Conservation (phyloP, 1,140 invertebrate genomes). For the Caenorhabditis briggsae region DNA sequence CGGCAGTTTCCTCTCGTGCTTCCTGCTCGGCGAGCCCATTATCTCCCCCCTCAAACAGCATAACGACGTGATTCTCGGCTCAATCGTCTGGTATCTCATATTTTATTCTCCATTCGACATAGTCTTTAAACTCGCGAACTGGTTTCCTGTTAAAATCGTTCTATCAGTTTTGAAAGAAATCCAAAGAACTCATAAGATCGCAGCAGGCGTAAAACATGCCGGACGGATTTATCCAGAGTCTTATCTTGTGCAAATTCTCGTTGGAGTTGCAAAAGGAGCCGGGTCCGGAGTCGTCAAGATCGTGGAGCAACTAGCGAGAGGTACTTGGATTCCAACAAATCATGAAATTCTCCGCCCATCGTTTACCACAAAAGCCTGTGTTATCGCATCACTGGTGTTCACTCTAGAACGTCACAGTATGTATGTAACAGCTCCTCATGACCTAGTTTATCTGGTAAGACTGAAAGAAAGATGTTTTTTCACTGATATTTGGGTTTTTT, state of each 20-base stretch:
- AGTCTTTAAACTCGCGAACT: conserved; percentile 93
- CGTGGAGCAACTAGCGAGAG: conserved; percentile 89
- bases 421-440: conserved; percentile 93
- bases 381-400: conserved; percentile 94
- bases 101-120: conserved; percentile 99
- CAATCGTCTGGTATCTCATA: conserved; percentile 88
- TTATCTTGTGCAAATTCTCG: conserved; percentile 93
- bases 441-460: conserved; percentile 88
- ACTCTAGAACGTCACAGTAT: conserved; percentile 95
- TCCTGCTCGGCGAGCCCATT: conserved; percentile 93
- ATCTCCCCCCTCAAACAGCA: conserved; percentile 93
- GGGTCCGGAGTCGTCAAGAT: conserved; percentile 92
- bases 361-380: conserved; percentile 95
- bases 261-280: conserved; percentile 82
- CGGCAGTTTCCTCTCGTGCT: conserved; percentile 89
- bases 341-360: conserved; percentile 98
- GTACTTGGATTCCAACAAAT: conserved; percentile 95
- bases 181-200: conserved; percentile 88
- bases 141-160: conserved; percentile 92
- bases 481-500: conserved; percentile 19
- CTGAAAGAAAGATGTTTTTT: background rate
- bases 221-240: conserved; percentile 96
- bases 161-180: conserved; percentile 96
- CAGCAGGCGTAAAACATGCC: conserved; percentile 88
- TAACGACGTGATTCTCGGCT: conserved; percentile 86